A percentile compares a stretch with the other conserved stretches of the same genome.
Evolutionary conservation across 2,888 invertebrate species (phyloP).

Genomic region (Venusia cambrica): DNA sequence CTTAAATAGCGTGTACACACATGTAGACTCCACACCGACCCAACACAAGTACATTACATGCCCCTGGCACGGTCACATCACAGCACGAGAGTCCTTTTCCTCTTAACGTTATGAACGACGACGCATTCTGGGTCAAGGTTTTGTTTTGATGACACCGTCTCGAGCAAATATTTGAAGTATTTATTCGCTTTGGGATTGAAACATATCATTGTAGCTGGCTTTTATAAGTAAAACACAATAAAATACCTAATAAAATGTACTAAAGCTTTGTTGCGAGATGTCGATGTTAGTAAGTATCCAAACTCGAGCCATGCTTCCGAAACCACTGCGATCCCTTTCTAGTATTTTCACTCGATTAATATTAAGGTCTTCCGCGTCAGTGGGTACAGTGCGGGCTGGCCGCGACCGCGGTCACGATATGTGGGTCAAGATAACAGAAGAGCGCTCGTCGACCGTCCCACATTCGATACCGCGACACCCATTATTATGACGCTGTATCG

Average conservation of each 20-base stretch:
- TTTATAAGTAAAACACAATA: too few species aligned
- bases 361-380: slow-evolving; percentile 57
- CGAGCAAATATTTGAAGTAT: slow-evolving; percentile 46
- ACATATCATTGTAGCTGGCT: background rate
- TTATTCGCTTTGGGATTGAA: slow-evolving; percentile 16
- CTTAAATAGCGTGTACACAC: background rate
- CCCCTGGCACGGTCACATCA: slow-evolving; percentile 25
- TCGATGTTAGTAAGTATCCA: too few species aligned
- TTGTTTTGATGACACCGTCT: slow-evolving; percentile 58
- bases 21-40: too few species aligned
- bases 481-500: slow-evolving; percentile 18
- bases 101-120: slow-evolving; percentile 45
- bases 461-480: slow-evolving; percentile 39
- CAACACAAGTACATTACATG: slow-evolving; percentile 10
- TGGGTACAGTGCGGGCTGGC: slow-evolving; percentile 36
- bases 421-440: slow-evolving; percentile 70
- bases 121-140: slow-evolving; percentile 67
- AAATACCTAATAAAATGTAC: too few species aligned
- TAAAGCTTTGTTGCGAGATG: too few species aligned
- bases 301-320: too few species aligned
- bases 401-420: slow-evolving; percentile 60
- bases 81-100: slow-evolving; percentile 46
- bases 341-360: slow-evolving; percentile 37
- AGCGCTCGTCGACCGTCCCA: slow-evolving; percentile 47
- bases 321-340: too few species aligned